These are phyloP conservation scores for Pocota personata DNA, from an alignment of 2,888 invertebrate species.

Conservation along the genomic window DNA sequence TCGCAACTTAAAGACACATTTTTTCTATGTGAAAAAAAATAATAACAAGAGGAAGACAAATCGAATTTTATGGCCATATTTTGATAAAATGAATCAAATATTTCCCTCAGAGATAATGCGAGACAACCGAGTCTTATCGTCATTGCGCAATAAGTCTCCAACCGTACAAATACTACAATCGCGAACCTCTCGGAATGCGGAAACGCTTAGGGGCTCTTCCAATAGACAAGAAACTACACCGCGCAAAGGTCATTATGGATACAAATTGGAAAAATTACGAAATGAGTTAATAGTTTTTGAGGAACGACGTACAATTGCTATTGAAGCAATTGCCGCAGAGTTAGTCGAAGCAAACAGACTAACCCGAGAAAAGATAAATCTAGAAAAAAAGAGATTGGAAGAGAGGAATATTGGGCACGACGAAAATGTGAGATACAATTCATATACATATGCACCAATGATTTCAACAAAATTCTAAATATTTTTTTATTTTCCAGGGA, in stretches of 20 bases:
- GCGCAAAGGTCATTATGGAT: neutral
- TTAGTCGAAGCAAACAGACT: neutral
- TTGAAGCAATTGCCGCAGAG: slow-evolving; percentile 12
- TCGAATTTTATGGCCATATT: slow-evolving; percentile 4
- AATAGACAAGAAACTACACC: neutral
- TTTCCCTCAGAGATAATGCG: neutral
- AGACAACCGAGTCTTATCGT: neutral
- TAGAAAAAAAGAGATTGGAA: neutral
- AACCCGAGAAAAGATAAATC: neutral
- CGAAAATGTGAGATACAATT: neutral
- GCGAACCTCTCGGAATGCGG: neutral
- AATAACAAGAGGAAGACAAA: neutral
- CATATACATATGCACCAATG: neutral
- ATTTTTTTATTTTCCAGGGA: neutral
- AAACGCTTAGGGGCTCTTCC: no score
- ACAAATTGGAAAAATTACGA: neutral
- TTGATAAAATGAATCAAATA: slow-evolving; percentile 6
- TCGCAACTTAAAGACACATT: slow-evolving; percentile 13
- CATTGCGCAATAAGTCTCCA: neutral
- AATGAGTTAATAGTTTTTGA: neutral
- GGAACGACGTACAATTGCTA: slow-evolving; percentile 13
- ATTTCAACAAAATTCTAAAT: neutral
- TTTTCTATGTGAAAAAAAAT: neutral
- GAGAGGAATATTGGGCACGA: neutral
- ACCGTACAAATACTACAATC: neutral